Conservation (phyloP, 1,140 invertebrate genomes). For the Tigriopus japonicus region DNA sequence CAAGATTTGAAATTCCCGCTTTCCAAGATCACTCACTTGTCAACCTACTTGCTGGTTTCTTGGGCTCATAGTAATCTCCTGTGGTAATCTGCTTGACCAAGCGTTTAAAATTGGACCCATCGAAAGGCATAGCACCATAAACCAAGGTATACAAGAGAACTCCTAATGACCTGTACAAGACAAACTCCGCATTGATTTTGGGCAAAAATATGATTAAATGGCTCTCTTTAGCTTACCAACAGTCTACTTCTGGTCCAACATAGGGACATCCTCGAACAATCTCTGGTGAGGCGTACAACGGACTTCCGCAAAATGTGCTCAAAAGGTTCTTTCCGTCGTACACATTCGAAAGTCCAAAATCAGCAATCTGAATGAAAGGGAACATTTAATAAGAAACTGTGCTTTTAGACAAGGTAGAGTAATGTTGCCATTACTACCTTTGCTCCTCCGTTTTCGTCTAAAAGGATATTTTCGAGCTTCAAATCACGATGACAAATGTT, state of each 20-base stretch:
- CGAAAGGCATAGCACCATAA: slow-evolving; percentile 98
- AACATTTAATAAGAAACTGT: slow-evolving; percentile 15
- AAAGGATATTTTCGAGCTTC: slow-evolving; percentile 93
- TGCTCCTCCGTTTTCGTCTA: slow-evolving; percentile 85
- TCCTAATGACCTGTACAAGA: slow-evolving; percentile 64
- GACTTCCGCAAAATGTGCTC: slow-evolving; percentile 91
- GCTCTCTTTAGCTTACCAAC: slow-evolving; percentile 22
- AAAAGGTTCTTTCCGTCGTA: slow-evolving; percentile 69
- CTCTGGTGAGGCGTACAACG: slow-evolving; percentile 93
- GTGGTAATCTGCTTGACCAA: slow-evolving; percentile 91
- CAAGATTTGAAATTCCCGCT: background rate
- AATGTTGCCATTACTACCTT: too few relatives aligned
- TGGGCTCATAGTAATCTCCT: slow-evolving; percentile 91
- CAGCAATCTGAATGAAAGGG: slow-evolving; percentile 55
- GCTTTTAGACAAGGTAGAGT: slow-evolving; percentile 5
- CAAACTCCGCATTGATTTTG: background rate
- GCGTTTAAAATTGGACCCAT: slow-evolving; percentile 91
- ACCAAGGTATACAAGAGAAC: slow-evolving; percentile 93
- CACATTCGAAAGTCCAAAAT: slow-evolving; percentile 96
- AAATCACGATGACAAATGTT: slow-evolving; percentile 95
- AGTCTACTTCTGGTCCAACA: slow-evolving; percentile 70
- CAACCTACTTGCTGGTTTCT: slow-evolving; percentile 66
- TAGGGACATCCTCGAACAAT: slow-evolving; percentile 96
- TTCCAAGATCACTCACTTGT: background rate
- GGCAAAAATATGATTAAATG: background rate